Percentiles rank a stretch among this genome's conserved stretches.
Conservation (phyloP, 1,140 invertebrate species). For the Stegodyphus mimosarum region DNA sequence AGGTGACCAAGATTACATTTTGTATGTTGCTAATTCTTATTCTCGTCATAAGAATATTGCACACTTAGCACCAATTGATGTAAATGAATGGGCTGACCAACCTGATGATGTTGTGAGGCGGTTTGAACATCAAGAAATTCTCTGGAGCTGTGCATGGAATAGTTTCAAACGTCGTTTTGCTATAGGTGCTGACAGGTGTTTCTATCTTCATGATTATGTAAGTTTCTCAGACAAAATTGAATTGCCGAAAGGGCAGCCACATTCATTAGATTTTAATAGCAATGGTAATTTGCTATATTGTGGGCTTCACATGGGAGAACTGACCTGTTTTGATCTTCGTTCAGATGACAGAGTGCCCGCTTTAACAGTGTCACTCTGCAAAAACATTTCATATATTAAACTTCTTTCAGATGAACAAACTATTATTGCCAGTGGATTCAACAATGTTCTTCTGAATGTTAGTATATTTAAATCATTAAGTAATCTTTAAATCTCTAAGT, state of each 20-base stretch:
- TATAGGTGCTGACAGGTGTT: conserved; percentile 37
- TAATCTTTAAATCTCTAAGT: no score
- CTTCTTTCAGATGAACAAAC: conserved; percentile 33
- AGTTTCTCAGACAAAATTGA: conserved; percentile 36
- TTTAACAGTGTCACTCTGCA: conserved; percentile 24
- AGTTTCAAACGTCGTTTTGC: conserved; percentile 7
- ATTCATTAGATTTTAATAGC: conserved; percentile 41
- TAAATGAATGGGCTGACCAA: conserved; percentile 22
- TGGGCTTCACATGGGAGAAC: conserved; percentile 31
- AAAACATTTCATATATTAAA: conserved; percentile 44
- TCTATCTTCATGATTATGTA: conserved; percentile 42
- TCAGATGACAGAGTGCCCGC: conserved; percentile 7
- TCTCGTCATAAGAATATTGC: conserved; percentile 44
- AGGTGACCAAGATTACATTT: conserved; percentile 27
- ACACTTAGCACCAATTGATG: conserved; percentile 18
- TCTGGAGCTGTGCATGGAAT: conserved; percentile 41
- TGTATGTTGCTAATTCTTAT: conserved; percentile 48
- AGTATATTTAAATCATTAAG: background rate
- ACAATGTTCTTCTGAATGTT: conserved; percentile 37
- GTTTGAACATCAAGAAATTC: conserved; percentile 46
- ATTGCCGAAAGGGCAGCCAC: conserved; percentile 31
- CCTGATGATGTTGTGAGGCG: conserved; percentile 29
- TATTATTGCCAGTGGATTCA: conserved; percentile 44
- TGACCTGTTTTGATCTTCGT: conserved; percentile 42
- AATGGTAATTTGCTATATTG: conserved; percentile 31